These are phyloP conservation scores for Prosopocoilus inquinatus DNA, from an alignment of 2,888 invertebrate species.

Conservation along the genomic window DNA sequence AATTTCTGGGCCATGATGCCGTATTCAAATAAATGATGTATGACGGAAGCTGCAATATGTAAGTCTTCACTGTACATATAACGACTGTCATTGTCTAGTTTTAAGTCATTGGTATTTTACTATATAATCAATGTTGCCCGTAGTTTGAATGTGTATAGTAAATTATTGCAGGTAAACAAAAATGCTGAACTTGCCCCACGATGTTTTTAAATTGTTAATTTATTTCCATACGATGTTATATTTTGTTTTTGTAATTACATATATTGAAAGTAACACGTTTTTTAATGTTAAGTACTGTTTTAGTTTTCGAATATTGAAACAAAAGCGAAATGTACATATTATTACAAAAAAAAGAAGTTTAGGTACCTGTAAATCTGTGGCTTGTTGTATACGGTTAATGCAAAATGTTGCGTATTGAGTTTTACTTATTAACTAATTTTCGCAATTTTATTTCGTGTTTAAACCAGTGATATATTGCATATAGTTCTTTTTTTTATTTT, in stretches of 20 bases:
- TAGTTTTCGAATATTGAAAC: conserved; percentile 12
- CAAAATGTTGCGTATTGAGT: conserved; percentile 19
- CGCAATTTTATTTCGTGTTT: conserved; percentile 7
- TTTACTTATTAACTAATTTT: conserved; percentile 12
- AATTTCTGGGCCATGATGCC: conserved; percentile 1
- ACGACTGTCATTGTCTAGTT: conserved; percentile 50
- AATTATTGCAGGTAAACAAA: conserved; percentile 48
- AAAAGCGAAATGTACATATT: background rate
- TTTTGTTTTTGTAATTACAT: conserved; percentile 12
- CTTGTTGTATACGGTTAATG: conserved; percentile 48
- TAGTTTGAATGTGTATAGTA: conserved; percentile 52
- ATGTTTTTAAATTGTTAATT: conserved; percentile 21
- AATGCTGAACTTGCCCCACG: conserved; percentile 25
- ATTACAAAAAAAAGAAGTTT: conserved; percentile 36
- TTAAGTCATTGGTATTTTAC: conserved; percentile 48
- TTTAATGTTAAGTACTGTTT: conserved; percentile 23
- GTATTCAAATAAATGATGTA: conserved; percentile 36
- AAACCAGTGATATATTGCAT: conserved; percentile 19
- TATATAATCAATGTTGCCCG: conserved; percentile 50
- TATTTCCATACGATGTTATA: conserved; percentile 13
- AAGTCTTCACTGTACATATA: conserved; percentile 45
- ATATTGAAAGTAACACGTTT: conserved; percentile 13
- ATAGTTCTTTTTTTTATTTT: conserved; percentile 17
- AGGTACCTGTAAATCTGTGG: conserved; percentile 52
- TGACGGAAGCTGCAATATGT: conserved; percentile 40